phyloP scores from a whole-genome alignment of 2,888 invertebrate species.

The Aspidiotus destructor region DNA sequence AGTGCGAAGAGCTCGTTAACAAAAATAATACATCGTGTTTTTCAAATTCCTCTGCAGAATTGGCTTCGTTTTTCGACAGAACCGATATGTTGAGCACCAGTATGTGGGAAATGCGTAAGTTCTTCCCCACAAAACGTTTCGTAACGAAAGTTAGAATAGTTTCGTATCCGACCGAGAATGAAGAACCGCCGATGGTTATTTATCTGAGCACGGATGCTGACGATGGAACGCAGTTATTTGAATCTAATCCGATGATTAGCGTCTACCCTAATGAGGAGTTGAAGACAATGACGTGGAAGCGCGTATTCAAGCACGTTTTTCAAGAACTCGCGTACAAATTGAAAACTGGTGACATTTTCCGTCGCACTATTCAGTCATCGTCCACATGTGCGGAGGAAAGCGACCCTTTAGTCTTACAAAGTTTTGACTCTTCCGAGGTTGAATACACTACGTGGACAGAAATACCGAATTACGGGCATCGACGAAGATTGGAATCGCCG shows the following conservation, averaged over 20 bases:
- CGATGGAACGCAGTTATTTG: neutral
- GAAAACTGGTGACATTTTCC: constrained; percentile 8
- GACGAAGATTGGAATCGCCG: constrained; percentile 11
- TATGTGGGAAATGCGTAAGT: constrained; percentile 3
- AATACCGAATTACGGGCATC: neutral
- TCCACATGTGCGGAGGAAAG: neutral
- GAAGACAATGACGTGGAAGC: neutral
- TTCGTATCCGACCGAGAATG: neutral
- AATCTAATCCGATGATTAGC: neutral
- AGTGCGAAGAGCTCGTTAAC: too few species aligned
- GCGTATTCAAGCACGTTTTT: constrained; percentile 10
- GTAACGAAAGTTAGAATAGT: neutral
- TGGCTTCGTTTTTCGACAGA: neutral
- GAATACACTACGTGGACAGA: constrained; percentile 21
- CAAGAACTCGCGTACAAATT: constrained; percentile 10
- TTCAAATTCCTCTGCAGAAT: neutral
- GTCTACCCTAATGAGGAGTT: neutral
- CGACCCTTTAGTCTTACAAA: neutral
- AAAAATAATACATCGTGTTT: neutral
- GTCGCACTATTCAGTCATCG: neutral
- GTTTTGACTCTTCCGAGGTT: constrained; percentile 24
- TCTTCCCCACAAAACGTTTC: neutral
- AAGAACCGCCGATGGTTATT: neutral
- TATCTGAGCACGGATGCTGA: neutral
- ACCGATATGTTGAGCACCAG: neutral